Evolutionary conservation across 1,140 invertebrate genomes (phyloP).

Genomic region (Harpegnathos saltator): DNA sequence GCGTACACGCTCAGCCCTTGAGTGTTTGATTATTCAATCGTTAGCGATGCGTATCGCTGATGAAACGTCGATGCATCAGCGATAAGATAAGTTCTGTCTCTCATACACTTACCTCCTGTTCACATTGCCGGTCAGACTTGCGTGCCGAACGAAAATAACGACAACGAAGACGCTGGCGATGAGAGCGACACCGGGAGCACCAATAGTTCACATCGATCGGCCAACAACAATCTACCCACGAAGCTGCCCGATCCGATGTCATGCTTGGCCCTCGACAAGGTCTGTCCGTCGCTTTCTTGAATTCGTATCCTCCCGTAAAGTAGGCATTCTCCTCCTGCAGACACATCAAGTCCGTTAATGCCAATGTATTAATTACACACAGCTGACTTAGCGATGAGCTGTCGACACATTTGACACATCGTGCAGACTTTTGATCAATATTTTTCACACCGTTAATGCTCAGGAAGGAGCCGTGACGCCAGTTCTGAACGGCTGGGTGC

Average conservation of each 20-base stretch:
- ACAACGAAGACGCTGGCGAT: constrained; percentile 81
- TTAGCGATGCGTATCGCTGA: too few relatives aligned
- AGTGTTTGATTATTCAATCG: too few relatives aligned
- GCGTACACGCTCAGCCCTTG: too few relatives aligned
- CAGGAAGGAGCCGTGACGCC: constrained; percentile 81
- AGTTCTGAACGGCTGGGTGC: constrained; percentile 83
- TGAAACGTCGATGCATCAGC: too few relatives aligned
- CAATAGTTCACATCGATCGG: constrained; percentile 80
- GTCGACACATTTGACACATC: neutral
- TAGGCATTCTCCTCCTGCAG: too few relatives aligned
- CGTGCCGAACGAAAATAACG: constrained; percentile 73
- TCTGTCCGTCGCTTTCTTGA: constrained; percentile 43
- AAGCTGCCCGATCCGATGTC: constrained; percentile 80
- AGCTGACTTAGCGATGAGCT: too few relatives aligned
- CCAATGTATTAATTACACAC: too few relatives aligned
- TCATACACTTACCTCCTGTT: neutral
- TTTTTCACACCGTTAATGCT: constrained; percentile 14
- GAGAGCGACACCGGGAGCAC: constrained; percentile 82
- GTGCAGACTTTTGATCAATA: neutral
- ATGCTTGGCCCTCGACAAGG: constrained; percentile 82
- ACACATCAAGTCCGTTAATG: too few relatives aligned
- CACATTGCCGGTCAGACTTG: constrained; percentile 69
- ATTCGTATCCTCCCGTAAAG: too few relatives aligned
- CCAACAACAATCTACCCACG: constrained; percentile 80
- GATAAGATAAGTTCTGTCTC: neutral